These are phyloP conservation scores for Pristionchus maxplancki DNA, from an alignment of 2,888 invertebrate species.

Conservation along the genomic window DNA sequence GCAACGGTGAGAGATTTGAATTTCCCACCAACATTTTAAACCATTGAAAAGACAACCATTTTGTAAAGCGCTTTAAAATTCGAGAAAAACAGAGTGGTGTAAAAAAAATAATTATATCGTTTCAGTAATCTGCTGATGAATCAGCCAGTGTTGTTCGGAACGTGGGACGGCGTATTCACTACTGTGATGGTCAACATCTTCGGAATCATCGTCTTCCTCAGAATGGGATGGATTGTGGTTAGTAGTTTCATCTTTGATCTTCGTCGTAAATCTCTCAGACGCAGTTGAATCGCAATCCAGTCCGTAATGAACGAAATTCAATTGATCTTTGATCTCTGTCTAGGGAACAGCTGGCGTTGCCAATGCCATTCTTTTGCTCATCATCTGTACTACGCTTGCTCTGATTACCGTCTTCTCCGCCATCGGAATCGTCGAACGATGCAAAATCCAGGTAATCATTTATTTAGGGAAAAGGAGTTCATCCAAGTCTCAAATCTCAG, in stretches of 20 bases:
- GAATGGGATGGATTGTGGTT: conserved; percentile 97
- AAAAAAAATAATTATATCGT: conserved; percentile 20
- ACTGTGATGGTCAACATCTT: conserved; percentile 97
- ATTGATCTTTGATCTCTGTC: conserved; percentile 51
- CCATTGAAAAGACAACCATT: neutral
- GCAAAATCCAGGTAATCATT: conserved; percentile 52
- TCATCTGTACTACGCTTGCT: conserved; percentile 87
- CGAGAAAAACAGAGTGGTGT: neutral
- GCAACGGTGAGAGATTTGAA: conserved; percentile 65
- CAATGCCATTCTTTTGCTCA: conserved; percentile 79
- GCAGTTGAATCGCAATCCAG: too few relatives aligned
- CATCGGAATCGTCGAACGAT: conserved; percentile 91
- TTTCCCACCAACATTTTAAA: neutral
- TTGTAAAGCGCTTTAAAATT: neutral
- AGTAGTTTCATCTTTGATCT: conserved; percentile 56
- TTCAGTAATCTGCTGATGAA: conserved; percentile 90
- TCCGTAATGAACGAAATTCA: neutral
- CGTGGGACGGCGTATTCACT: conserved; percentile 98
- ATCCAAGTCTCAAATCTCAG: conserved; percentile 85
- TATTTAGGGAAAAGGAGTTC: neutral
- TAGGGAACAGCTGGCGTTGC: conserved; percentile 81
- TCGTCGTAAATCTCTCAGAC: too few relatives aligned
- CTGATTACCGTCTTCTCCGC: conserved; percentile 94
- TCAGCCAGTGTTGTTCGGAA: conserved; percentile 94
- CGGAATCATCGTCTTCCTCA: conserved; percentile 95